Conservation (phyloP, 2,888 invertebrate species). For the Drosophila falleni region DNA sequence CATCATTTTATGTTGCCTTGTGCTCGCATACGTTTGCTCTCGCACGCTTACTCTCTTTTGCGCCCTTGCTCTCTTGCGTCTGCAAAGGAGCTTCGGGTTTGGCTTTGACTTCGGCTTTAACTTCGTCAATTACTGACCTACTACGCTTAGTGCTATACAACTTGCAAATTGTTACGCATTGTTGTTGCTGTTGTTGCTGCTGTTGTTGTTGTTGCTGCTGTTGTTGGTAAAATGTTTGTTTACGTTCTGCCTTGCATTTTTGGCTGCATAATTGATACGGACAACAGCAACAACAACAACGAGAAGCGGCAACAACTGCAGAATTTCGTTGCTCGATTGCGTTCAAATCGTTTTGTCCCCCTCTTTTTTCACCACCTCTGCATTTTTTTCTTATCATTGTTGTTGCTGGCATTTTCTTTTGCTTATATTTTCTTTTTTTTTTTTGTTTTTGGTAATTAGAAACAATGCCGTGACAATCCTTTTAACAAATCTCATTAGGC, state of each 20-base stretch:
- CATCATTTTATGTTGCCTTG: neutral
- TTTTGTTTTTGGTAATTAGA: constrained; percentile 61
- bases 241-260: constrained; percentile 71
- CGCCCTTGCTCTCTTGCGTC: constrained; percentile 18
- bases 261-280: constrained; percentile 71
- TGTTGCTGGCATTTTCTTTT: constrained; percentile 8
- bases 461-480: constrained; percentile 68
- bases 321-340: constrained; percentile 45
- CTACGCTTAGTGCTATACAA: constrained; percentile 53
- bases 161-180: constrained; percentile 37
- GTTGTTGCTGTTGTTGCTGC: constrained; percentile 22
- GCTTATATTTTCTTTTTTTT: constrained; percentile 1
- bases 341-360: constrained; percentile 38
- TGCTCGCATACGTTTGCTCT: too few relatives aligned
- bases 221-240: constrained; percentile 68
- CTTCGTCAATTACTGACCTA: constrained; percentile 73
- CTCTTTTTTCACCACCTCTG: neutral
- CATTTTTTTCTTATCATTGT: constrained; percentile 1
- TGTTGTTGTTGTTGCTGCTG: constrained; percentile 25
- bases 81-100: constrained; percentile 48
- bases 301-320: constrained; percentile 41
- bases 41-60: constrained; percentile 1
- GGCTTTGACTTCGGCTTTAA: constrained; percentile 1
- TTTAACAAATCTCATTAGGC: constrained; percentile 79
- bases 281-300: constrained; percentile 43